Conservation (phyloP, 35 echinoderm and acorn worm genomes). For the Diadema setosum region DNA sequence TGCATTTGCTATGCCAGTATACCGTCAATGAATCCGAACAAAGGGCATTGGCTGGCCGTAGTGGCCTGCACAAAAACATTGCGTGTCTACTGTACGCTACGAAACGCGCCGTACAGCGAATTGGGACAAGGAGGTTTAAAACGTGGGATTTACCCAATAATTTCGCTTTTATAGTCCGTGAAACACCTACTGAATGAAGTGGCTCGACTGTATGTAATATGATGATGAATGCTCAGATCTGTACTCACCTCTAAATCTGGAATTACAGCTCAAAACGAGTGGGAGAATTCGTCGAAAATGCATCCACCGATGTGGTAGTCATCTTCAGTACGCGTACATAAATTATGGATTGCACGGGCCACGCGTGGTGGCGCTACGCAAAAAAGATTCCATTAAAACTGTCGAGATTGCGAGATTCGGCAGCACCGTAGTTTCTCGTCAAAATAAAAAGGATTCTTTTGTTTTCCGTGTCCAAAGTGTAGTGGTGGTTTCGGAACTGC, state of each 20-base stretch:
- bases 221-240: too few species aligned
- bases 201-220: too few species aligned
- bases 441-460: neutral
- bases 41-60: neutral
- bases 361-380: neutral
- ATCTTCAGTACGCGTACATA: constrained; percentile 21
- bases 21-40: neutral
- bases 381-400: neutral
- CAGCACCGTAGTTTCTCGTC: neutral
- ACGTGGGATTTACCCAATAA: too few species aligned
- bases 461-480: constrained; percentile 8
- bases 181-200: too few species aligned
- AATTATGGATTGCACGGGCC: neutral
- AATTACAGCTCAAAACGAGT: too few species aligned
- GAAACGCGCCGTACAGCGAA: neutral
- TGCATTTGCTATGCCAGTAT: neutral
- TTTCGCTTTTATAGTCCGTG: too few species aligned
- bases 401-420: neutral
- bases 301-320: too few species aligned
- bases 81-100: neutral
- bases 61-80: constrained; percentile 1
- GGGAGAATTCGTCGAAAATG: too few species aligned
- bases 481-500: too few species aligned
- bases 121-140: too few species aligned
- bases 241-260: too few species aligned